phyloP scores from a whole-genome alignment of 1,140 invertebrate species.

The roundworm (Caenorhabditis elegans) region WBcel235 BX284603.4:5827001-5827500 shows the following conservation, averaged over 20 bases:
- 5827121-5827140: not conserved
- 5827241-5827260: not conserved
- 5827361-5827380: too few relatives aligned
- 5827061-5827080: not conserved
- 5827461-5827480: too few relatives aligned
- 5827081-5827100: not conserved
- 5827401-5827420: too few relatives aligned
- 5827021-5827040: not conserved
- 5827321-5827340: not conserved
- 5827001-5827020: not conserved
- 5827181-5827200: not conserved
- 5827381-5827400: not conserved
- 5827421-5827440: too few relatives aligned
- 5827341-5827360: too few relatives aligned
- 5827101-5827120: not conserved
- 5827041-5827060: too few relatives aligned
- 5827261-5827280: not conserved
- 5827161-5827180: not conserved
- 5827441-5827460: too few relatives aligned
- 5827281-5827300: not conserved
- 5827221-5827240: not conserved
- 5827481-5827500: too few relatives aligned
- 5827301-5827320: constrained; percentile 11
- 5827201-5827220: too few relatives aligned
- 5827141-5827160: not conserved